Evolutionary conservation across 2,888 invertebrate genomes (phyloP), one percentile per base, ranked within the genome.

Genomic region (Mesoligia furuncula): DNA sequence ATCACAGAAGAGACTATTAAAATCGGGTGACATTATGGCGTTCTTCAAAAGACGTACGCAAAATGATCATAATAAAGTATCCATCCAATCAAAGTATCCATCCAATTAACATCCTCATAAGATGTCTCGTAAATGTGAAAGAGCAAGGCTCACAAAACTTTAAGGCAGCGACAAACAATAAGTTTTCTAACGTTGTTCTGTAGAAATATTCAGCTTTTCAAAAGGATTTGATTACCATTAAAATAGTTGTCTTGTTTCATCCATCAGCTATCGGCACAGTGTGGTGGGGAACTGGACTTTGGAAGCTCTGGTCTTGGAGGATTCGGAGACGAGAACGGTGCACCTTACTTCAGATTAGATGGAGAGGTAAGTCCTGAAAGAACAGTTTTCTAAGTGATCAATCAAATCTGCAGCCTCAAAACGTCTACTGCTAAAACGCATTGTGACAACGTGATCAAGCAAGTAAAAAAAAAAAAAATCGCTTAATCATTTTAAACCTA

Each of bases 321-420:
- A 0, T 97, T 96, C 57, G 96, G 95, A 67, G 97, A 97, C 61
- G 97, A 97, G 78, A 94, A 96, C 61, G 96, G 96, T 0, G 95
- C 94, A 45, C 95, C 96, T 2, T 97, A 97, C 91, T 97, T 96
- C 92, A 95, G 96, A 89, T 91, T 97, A 54, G 97, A 97, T 87
- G 97, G 96, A 90, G 97, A 97, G 90, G 97, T 97, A 90, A 89
- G 89, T 88, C 5, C 0, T 62, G 24, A 62, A 67, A 13, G 3
- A 24, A 31, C 7, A 51, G 11, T 27, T 36, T 31, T 59, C 7
- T 27, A 9, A 20, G 20, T 4, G 3, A 36, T n/a, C 5, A 20
- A 64, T 39, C 0, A n/a, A 64, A n/a, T 27, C 9, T 11, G 3
- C 20, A 61, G 27, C 31, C 39, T 66, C 5, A 39, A 39, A 27